Conservation (phyloP, 2,113 vertebrate species). For the Motacilla alba region DNA sequence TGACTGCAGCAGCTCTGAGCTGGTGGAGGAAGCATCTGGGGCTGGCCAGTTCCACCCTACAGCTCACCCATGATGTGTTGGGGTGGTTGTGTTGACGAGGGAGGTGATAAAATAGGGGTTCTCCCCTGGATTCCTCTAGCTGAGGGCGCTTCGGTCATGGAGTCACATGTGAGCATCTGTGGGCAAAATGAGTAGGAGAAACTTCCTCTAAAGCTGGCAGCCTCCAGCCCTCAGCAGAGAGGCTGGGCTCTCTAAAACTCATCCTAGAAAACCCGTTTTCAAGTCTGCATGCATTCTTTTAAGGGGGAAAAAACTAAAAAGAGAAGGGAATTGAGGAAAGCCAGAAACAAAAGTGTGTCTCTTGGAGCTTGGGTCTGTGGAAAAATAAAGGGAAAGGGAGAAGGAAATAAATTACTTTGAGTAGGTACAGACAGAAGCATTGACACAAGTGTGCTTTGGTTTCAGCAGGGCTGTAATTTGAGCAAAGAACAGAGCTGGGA, state of each 20-base stretch:
- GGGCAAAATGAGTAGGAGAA: background rate
- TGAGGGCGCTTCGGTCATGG: accelerated
- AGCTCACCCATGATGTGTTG: background rate
- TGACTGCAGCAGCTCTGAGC: background rate
- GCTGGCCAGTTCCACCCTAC: background rate
- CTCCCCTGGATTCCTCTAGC: background rate
- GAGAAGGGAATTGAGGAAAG: background rate
- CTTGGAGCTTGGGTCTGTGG: background rate
- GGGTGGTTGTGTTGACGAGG: background rate
- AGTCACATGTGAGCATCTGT: background rate
- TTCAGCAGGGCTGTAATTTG: background rate
- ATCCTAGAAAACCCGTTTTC: background rate
- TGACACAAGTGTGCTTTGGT: background rate
- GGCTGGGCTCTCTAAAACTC: background rate
- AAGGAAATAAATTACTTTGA: background rate
- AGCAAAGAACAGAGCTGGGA: background rate
- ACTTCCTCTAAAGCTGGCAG: background rate
- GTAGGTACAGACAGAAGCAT: background rate
- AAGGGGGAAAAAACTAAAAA: background rate
- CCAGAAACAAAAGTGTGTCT: background rate
- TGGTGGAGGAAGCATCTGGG: background rate
- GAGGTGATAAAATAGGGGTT: background rate
- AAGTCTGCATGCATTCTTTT: background rate
- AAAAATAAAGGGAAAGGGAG: background rate
- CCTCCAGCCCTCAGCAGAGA: background rate